phyloP scores from a whole-genome alignment of 2,113 vertebrate genomes.

The Bujurquina vittata region DNA sequence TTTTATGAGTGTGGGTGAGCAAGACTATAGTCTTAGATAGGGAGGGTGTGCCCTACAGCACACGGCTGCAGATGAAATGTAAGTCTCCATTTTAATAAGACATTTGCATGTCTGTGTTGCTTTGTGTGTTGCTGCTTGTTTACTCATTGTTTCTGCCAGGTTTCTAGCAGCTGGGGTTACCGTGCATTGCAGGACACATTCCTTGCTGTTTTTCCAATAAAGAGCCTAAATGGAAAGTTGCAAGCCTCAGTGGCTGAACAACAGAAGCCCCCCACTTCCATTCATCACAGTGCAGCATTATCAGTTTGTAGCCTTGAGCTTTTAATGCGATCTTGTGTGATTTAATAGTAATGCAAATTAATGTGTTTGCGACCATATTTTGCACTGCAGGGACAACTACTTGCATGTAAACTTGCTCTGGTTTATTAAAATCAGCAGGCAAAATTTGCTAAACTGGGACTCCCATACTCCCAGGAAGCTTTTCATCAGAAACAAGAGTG shows the following conservation, averaged over 20 bases:
- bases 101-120: conserved; percentile 43
- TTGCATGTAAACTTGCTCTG: not conserved
- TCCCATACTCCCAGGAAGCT: conserved; percentile 14
- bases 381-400: not conserved
- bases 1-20: conserved; percentile 64
- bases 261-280: conserved; percentile 16
- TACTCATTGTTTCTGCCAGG: not conserved
- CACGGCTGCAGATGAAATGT: conserved; percentile 27
- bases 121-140: conserved; percentile 29
- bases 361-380: conserved; percentile 4
- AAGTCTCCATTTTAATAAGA: conserved; percentile 50
- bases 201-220: conserved; percentile 12
- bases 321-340: not conserved
- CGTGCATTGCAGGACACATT: conserved; percentile 6
- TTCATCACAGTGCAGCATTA: conserved; percentile 28
- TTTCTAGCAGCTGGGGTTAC: conserved; percentile 9
- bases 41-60: conserved; percentile 49
- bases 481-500: conserved; percentile 9
- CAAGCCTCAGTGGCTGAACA: conserved; percentile 18
- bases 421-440: not conserved
- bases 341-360: not conserved
- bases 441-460: not conserved
- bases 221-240: conserved; percentile 17
- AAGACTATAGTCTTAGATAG: conserved; percentile 35
- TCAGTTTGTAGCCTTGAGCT: conserved; percentile 14